These are phyloP conservation scores for Chaunax sp. DNA, from an alignment of 2,797 vertebrate genomes.

Conservation along the genomic window DNA sequence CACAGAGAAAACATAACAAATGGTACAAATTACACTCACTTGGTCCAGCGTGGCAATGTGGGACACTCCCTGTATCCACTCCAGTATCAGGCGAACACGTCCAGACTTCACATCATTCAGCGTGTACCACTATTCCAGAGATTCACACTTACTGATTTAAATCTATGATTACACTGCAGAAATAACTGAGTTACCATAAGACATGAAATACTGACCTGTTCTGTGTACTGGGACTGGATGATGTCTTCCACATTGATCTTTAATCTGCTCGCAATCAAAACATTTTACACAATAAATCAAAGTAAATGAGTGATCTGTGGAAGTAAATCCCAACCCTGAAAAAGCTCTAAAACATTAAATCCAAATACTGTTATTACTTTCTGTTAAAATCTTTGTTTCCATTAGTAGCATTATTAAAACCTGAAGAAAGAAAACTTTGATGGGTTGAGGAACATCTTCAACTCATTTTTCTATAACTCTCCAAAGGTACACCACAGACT, in stretches of 20 bases:
- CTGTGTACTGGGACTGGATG: conserved; percentile 81
- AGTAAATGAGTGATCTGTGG: not conserved
- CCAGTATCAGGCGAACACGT: conserved; percentile 86
- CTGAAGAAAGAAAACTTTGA: not conserved
- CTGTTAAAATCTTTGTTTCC: too few species aligned
- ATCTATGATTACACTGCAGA: not conserved
- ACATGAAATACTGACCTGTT: conserved; percentile 80
- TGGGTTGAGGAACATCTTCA: not conserved
- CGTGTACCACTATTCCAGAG: conserved; percentile 86
- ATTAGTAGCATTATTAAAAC: not conserved
- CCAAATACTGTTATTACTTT: too few species aligned
- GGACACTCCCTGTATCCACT: conserved; percentile 83
- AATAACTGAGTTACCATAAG: not conserved
- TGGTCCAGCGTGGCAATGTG: conserved; percentile 81
- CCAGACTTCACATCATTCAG: conserved; percentile 90
- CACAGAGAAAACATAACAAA: not conserved
- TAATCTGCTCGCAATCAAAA: conserved; percentile 73
- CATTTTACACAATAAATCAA: not conserved
- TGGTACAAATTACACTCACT: conserved; percentile 65
- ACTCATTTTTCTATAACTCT: not conserved
- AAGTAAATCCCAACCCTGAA: not conserved
- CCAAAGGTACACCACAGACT: not conserved
- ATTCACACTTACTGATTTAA: not conserved
- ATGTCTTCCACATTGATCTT: conserved; percentile 83
- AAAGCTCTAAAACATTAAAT: not conserved